Evolutionary conservation across 35 echinoderm and acorn worm genomes (phyloP), one percentile per base, ranked within the genome.

Genomic region (Ophioderma brevispina): DNA sequence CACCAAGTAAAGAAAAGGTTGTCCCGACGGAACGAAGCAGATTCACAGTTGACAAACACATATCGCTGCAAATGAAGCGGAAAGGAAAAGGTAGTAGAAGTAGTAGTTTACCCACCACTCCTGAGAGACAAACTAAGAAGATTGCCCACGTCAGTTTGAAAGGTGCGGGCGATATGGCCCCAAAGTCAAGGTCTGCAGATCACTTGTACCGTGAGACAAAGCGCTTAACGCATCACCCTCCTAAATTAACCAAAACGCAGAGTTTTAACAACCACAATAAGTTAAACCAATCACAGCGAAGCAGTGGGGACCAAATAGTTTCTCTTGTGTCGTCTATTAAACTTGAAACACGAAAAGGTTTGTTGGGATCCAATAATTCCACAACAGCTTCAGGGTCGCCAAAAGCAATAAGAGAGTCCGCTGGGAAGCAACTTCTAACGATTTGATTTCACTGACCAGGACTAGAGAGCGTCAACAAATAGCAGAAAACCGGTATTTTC

Each of bases 401-500:
- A 70, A 70, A 70, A 70, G 59, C 1, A 15, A 30, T 33, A 30
- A 84, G 41, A 28, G 28, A 84, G 1, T 52, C 3, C n/a, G 81
- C 43, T 55, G 40, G 37, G 43, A 52, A 84, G 81, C 11, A 31
- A 55, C 10, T 6, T 33, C 39, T 30, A 25, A 18, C 5, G 17
- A 70, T 36, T 55, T 23, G 17, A 23, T 64, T 19, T 64, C 55
- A 31, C 59, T 21, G 1, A n/a, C 0, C 55, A 38, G 31, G 37
- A 56, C 40, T 18, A 70, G 17, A 0, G 55, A 34, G 32, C 83
- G 34, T 31, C 30, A 15, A 32, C 34, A 36, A 36, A 36, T 88
- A 32, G n/a, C 31, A 87, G 88, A 36, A 91, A 77, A 92, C 92
- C 95, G 19, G 80, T 89, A 43, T 97, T 92, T 35, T 97, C 95